Percentiles rank a stretch among this genome's conserved stretches.
Conservation (phyloP, 1,140 invertebrate genomes). For the Gonioctena quinquepunctata region DNA sequence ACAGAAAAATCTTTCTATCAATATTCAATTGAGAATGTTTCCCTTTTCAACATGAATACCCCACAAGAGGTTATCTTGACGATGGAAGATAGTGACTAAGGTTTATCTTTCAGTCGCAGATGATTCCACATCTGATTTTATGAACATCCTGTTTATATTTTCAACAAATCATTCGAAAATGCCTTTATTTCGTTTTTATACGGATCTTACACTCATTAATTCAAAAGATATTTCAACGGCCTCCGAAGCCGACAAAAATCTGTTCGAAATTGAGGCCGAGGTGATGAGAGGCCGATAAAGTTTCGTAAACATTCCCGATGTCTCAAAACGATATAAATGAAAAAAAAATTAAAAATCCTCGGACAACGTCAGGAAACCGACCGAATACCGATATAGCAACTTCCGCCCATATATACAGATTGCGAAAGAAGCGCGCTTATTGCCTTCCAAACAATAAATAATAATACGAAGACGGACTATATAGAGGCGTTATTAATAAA, state of each 20-base stretch:
- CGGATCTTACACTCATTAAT: not conserved
- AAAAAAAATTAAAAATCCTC: not conserved
- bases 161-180: too few species aligned
- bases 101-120: too few species aligned
- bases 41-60: too few species aligned
- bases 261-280: slow-evolving; percentile 2
- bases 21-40: too few species aligned
- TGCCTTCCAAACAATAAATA: not conserved
- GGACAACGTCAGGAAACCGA: not conserved
- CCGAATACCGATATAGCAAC: slow-evolving; percentile 2
- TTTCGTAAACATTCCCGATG: not conserved
- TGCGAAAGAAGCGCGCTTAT: not conserved
- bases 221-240: not conserved
- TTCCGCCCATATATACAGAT: slow-evolving; percentile 13
- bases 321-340: not conserved
- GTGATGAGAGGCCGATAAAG: not conserved
- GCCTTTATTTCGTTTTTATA: too few species aligned
- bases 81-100: too few species aligned
- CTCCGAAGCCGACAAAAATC: not conserved
- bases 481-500: not conserved
- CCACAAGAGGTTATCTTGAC: too few species aligned
- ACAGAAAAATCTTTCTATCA: too few species aligned
- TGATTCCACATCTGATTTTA: too few species aligned
- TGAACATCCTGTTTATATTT: too few species aligned
- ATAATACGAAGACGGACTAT: not conserved